Evolutionary conservation across 2,113 vertebrate genomes (phyloP), one percentile per base, ranked within the genome.

Genomic region (Balaeniceps rex): DNA sequence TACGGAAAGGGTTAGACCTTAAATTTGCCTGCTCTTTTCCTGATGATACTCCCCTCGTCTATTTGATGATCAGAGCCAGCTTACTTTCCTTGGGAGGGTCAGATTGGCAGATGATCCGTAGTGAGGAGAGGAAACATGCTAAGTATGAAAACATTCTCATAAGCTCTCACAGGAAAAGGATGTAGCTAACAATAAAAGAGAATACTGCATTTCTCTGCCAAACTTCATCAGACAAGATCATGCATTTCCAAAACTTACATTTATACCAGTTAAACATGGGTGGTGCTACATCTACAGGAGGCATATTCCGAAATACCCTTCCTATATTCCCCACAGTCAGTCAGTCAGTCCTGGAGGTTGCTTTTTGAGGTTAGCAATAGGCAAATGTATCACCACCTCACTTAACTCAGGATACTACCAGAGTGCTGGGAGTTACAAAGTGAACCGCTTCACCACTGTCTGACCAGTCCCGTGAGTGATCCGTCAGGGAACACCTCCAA

Each of bases 81-180:
- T 96, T 49, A 40, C 89, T 94, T 65, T 95, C 81, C 70, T 89
- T 94, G 85, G 93, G 94, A 94, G 91, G 85, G 91, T 94, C 83
- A 92, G 83, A 84, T 61, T 90, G 93, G 91, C 91, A 91, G 70
- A 97, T 85, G 69, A 95, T 87, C 93, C 77, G 9, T 3, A 90
- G 49, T 10, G 81, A 93, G 58, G 75, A 95, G 26, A 96, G 93
- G 95, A 97, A 97, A 89, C 90, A 82, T 7, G 82, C 54, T 90
- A 93, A 96, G 60, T 66, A 95, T 81, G 85, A 95, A 97, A 97
- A 97, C 93, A 90, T 86, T 93, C 96, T 93, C 85, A 40, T 71
- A 33, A 93, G 91, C 68, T 77, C 75, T 94, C 83, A 91, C 80
- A 96, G 94, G 94, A 96, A 97, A 96, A 94, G 97, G 94, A 93